Conservation (phyloP, 2,888 invertebrate species). For the Phorcus lineatus region DNA sequence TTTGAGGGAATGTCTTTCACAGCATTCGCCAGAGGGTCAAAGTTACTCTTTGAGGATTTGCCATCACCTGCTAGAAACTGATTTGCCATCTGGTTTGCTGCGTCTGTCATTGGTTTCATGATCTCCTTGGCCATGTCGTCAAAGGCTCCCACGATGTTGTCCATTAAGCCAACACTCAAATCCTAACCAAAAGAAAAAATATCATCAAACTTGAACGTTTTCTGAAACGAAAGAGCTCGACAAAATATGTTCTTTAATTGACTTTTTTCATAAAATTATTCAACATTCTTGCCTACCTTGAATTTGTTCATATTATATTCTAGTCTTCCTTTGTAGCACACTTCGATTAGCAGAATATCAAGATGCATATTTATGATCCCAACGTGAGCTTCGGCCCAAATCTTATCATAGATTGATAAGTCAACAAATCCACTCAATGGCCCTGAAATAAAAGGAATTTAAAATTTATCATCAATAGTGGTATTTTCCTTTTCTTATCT, state of each 20-base stretch:
- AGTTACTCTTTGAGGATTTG: conserved; percentile 22
- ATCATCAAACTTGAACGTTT: no score
- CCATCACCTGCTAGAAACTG: conserved; percentile 20
- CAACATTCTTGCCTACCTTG: conserved; percentile 43
- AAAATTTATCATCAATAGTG: no score
- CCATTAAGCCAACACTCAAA: not conserved
- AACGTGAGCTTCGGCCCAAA: conserved; percentile 50
- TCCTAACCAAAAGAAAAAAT: conserved; percentile 19
- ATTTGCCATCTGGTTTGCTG: conserved; percentile 19
- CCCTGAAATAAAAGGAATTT: conserved; percentile 14
- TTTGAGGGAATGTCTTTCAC: conserved; percentile 27
- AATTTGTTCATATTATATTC: conserved; percentile 53
- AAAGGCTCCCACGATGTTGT: conserved; percentile 29
- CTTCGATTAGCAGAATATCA: conserved; percentile 46
- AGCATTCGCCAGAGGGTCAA: conserved; percentile 20
- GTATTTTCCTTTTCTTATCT: no score
- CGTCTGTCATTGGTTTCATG: conserved; percentile 31
- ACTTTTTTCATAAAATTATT: no score
- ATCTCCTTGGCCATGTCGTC: conserved; percentile 28
- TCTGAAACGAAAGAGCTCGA: no score
- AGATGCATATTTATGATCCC: conserved; percentile 45
- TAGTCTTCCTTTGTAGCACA: conserved; percentile 53
- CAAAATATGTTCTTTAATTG: no score
- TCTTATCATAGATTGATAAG: conserved; percentile 48
- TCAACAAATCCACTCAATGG: conserved; percentile 44